Percentiles rank a stretch among this genome's conserved stretches.
Evolutionary conservation across 2,797 vertebrate species (phyloP).

Genomic region (Pseudochromis fuscus): DNA sequence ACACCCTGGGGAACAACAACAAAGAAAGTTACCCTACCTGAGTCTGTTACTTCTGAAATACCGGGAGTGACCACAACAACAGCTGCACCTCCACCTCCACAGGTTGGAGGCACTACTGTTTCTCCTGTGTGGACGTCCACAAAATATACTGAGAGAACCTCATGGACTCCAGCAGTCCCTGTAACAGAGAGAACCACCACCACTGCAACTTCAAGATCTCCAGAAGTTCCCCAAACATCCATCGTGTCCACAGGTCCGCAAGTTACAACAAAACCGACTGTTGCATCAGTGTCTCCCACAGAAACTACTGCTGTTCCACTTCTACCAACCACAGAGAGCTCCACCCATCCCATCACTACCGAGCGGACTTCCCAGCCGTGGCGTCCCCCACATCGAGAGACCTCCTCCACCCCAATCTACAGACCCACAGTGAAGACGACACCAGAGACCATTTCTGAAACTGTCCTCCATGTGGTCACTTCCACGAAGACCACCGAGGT

Average conservation of each 20-base stretch:
- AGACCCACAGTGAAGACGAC: slow-evolving; percentile 66
- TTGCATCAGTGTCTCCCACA: slow-evolving; percentile 34
- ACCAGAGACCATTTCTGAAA: slow-evolving; percentile 46
- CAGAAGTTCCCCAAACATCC: slow-evolving; percentile 47
- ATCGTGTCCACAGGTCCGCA: slow-evolving; percentile 38
- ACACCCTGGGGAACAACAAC: slow-evolving; percentile 62
- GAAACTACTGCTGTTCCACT: slow-evolving; percentile 58
- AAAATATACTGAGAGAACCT: slow-evolving; percentile 57
- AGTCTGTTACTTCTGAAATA: slow-evolving; percentile 60
- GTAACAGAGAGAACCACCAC: slow-evolving; percentile 58
- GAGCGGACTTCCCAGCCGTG: slow-evolving; percentile 52
- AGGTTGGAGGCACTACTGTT: slow-evolving; percentile 60
- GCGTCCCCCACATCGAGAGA: slow-evolving; percentile 56
- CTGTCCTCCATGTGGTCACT: slow-evolving; percentile 42
- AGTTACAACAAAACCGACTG: slow-evolving; percentile 51
- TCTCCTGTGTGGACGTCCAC: slow-evolving; percentile 46
- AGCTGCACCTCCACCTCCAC: slow-evolving; percentile 46
- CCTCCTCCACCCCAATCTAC: slow-evolving; percentile 61
- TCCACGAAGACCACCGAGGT: slow-evolving; percentile 52
- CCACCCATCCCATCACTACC: slow-evolving; percentile 35
- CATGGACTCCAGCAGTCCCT: slow-evolving; percentile 64
- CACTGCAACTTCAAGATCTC: slow-evolving; percentile 42
- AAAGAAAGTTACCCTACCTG: slow-evolving; percentile 58
- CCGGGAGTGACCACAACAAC: slow-evolving; percentile 52
- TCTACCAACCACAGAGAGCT: slow-evolving; percentile 33